These are phyloP conservation scores for Chaetura pelagica DNA, from an alignment of 2,113 vertebrate species.

Conservation along the genomic window DNA sequence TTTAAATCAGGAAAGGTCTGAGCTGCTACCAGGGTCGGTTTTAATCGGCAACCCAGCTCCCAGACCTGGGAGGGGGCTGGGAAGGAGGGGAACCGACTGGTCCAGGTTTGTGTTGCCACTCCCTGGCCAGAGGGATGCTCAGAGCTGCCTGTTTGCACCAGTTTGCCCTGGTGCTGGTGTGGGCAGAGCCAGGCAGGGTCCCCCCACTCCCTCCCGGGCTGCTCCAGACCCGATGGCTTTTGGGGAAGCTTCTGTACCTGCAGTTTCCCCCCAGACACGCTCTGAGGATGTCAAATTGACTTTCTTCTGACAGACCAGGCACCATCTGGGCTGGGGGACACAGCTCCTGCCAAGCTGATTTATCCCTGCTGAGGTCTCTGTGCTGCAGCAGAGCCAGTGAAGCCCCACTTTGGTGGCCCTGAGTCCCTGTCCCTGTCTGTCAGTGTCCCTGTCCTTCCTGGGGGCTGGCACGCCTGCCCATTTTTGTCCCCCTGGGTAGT, in stretches of 20 bases:
- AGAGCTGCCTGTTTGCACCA: neutral
- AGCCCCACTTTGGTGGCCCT: accelerated
- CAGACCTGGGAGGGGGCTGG: neutral
- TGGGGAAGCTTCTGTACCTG: neutral
- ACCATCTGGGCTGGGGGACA: neutral
- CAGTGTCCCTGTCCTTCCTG: neutral
- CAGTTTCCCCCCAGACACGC: accelerated
- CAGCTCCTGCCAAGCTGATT: neutral
- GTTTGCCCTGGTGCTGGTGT: neutral
- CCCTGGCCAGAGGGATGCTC: neutral
- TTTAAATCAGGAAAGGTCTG: neutral
- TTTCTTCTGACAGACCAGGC: neutral
- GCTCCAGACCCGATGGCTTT: accelerated
- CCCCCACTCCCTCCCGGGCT: too few species aligned
- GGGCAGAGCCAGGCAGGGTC: accelerated
- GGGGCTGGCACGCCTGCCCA: accelerated
- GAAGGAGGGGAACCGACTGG: accelerated
- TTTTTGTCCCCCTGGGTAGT: neutral
- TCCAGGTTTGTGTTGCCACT: neutral
- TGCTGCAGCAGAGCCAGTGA: accelerated
- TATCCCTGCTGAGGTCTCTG: neutral
- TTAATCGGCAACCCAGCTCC: neutral
- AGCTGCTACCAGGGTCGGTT: neutral
- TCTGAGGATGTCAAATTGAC: neutral
- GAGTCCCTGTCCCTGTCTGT: neutral